Conservation (phyloP, 2,113 vertebrate genomes). For the Protobothrops flavoviridis region DNA sequence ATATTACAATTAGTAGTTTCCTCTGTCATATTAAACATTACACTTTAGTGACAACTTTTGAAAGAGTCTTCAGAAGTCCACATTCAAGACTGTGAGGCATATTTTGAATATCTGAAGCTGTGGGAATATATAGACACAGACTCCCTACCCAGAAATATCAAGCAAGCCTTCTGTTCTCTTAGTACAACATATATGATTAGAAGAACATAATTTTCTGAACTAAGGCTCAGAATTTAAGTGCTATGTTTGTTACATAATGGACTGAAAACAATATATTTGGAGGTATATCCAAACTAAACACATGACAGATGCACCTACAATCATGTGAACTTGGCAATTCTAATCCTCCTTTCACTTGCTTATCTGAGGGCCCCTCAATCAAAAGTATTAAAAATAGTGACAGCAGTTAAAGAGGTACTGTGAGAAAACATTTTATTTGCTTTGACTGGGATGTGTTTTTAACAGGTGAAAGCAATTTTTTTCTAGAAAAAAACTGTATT, state of each 20-base stretch:
- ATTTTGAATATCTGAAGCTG: not conserved
- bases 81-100: not conserved
- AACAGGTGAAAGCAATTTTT: rapidly evolving
- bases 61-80: not conserved
- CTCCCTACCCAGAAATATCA: not conserved
- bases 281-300: not conserved
- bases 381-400: not conserved
- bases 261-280: not conserved
- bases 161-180: not conserved
- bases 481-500: too few relatives aligned
- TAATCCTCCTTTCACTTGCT: not conserved
- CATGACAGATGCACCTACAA: not conserved
- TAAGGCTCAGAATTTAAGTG: not conserved
- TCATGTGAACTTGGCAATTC: not conserved
- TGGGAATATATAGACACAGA: not conserved
- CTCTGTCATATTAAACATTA: not conserved
- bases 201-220: not conserved
- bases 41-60: not conserved
- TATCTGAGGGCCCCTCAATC: not conserved
- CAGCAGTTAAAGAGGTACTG: not conserved
- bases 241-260: not conserved
- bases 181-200: not conserved
- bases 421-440: not conserved
- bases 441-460: not conserved
- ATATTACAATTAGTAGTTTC: not conserved